phyloP scores from a whole-genome alignment of 2,888 invertebrate genomes.

The Stenotaenia linearis region DNA sequence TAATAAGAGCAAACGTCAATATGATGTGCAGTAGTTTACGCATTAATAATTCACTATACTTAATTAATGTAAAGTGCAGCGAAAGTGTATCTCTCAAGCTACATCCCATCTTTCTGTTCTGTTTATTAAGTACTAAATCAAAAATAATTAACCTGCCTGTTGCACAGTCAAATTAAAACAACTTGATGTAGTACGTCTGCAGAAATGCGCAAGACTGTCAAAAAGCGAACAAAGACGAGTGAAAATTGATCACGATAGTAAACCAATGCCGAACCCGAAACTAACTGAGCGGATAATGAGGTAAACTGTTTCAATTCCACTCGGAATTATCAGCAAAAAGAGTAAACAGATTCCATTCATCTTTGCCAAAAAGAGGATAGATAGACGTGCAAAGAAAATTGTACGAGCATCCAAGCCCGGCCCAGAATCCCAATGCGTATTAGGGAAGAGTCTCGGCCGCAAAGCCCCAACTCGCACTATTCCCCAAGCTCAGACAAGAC shows the following conservation, averaged over 20 bases:
- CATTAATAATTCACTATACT: too few relatives aligned
- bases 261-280: background rate
- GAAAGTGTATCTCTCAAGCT: too few relatives aligned
- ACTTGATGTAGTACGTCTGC: background rate
- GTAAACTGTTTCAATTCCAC: background rate
- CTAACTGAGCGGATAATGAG: background rate
- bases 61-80: too few relatives aligned
- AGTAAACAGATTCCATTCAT: conserved; percentile 28
- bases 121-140: background rate
- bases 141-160: background rate
- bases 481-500: background rate
- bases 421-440: background rate
- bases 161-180: background rate
- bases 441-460: background rate
- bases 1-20: too few relatives aligned
- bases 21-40: too few relatives aligned
- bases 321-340: background rate
- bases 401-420: background rate
- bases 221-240: background rate
- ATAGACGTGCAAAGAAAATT: conserved; percentile 26
- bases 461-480: background rate
- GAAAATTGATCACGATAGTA: background rate
- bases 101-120: background rate
- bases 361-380: background rate
- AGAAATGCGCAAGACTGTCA: background rate